phyloP scores from a whole-genome alignment of 2,888 invertebrate genomes.

The Amiota communis region DNA sequence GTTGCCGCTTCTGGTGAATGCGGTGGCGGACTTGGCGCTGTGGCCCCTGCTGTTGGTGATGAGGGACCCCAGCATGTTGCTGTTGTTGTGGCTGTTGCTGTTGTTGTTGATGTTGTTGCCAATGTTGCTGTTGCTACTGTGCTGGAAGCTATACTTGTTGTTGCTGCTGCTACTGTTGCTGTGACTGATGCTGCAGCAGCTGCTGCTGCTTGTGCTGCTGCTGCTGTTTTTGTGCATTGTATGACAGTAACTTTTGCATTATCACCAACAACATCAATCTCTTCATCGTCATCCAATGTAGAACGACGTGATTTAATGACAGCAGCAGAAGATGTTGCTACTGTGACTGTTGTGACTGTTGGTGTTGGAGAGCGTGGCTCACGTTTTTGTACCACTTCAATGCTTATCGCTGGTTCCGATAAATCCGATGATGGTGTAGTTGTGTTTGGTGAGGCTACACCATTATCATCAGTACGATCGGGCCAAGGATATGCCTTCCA shows the following conservation, averaged over 20 bases:
- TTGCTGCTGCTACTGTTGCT: conserved; percentile 29
- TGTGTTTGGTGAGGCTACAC: conserved; percentile 43
- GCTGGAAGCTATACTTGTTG: conserved; percentile 55
- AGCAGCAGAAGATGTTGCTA: conserved; percentile 40
- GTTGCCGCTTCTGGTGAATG: conserved; percentile 77
- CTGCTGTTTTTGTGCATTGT: conserved; percentile 28
- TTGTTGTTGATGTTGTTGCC: conserved; percentile 49
- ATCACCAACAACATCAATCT: conserved; percentile 91
- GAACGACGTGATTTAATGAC: conserved; percentile 74
- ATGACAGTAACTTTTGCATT: conserved; percentile 57
- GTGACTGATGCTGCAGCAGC: conserved; percentile 29
- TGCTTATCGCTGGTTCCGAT: conserved; percentile 25
- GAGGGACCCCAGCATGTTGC: conserved; percentile 82
- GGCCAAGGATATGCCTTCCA: conserved; percentile 91
- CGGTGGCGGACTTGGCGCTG: conserved; percentile 83
- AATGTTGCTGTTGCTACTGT: conserved; percentile 51
- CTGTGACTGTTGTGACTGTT: conserved; percentile 50
- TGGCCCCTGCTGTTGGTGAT: conserved; percentile 84
- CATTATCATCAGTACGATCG: conserved; percentile 75
- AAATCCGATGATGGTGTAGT: conserved; percentile 26
- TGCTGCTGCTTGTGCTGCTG: conserved; percentile 32
- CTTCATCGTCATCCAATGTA: conserved; percentile 80
- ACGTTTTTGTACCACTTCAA: conserved; percentile 36
- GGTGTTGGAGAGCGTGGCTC: conserved; percentile 37
- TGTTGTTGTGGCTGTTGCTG: conserved; percentile 65